phyloP scores from a whole-genome alignment of 2,113 vertebrate genomes.

The Oncorhynchus mykiss region DNA sequence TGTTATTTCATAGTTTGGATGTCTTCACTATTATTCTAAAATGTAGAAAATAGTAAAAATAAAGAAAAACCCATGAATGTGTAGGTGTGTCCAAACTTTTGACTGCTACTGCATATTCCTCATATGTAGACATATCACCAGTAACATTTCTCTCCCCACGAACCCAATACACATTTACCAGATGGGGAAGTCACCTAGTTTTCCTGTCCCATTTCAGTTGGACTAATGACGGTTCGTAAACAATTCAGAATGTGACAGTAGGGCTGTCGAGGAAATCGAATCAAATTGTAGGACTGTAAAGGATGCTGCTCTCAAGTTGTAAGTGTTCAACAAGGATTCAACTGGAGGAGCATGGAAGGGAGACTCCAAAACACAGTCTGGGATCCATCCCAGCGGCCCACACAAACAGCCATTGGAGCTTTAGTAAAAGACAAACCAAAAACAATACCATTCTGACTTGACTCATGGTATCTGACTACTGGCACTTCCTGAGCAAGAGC shows the following conservation, averaged over 20 bases:
- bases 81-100: too few species aligned
- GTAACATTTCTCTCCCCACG: not conserved
- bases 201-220: not conserved
- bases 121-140: not conserved
- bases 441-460: not conserved
- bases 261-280: not conserved
- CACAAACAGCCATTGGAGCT: not conserved
- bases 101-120: not conserved
- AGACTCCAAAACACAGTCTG: not conserved
- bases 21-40: too few species aligned
- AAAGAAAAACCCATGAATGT: too few species aligned
- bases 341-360: not conserved
- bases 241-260: not conserved
- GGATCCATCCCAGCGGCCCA: not conserved
- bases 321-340: not conserved
- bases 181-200: not conserved
- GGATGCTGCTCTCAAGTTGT: not conserved
- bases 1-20: too few species aligned
- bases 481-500: constrained; percentile 46
- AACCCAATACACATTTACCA: not conserved
- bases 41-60: too few species aligned
- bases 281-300: not conserved
- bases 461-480: constrained; percentile 27
- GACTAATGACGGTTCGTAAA: not conserved
- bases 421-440: constrained; percentile 2